Percentiles rank a stretch among this genome's conserved stretches.
phyloP scores from a whole-genome alignment of 2,888 invertebrate genomes.

The Xestia c-nigrum region DNA sequence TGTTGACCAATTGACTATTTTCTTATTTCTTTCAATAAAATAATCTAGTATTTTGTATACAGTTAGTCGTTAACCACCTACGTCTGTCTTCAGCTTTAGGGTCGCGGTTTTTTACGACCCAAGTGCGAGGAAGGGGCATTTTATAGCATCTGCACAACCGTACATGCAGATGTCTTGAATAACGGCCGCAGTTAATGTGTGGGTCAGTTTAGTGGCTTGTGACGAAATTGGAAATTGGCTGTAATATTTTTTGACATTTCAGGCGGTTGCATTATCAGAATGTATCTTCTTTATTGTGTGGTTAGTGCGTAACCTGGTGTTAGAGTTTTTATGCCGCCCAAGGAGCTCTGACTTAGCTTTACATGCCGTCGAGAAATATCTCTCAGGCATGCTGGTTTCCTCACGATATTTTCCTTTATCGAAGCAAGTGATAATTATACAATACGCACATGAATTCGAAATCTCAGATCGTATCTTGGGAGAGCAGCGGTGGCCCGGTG shows the following conservation, averaged over 20 bases:
- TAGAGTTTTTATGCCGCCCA: too few species aligned
- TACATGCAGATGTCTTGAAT: slow-evolving; percentile 51
- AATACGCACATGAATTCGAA: too few species aligned
- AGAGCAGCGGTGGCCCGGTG: too few species aligned
- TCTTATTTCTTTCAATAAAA: neutral
- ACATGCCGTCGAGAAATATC: too few species aligned
- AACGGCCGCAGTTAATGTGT: slow-evolving; percentile 21
- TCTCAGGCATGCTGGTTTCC: too few species aligned
- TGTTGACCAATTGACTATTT: neutral
- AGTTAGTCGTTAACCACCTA: neutral
- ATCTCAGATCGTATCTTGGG: too few species aligned
- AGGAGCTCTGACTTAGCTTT: too few species aligned
- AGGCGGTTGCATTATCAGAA: too few species aligned
- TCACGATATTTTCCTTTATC: too few species aligned
- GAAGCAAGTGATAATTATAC: too few species aligned
- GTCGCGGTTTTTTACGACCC: slow-evolving; percentile 34
- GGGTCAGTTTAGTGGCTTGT: slow-evolving; percentile 29
- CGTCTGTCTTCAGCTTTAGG: neutral
- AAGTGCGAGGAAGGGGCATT: slow-evolving; percentile 15
- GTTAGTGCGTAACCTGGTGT: too few species aligned
- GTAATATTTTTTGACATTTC: neutral
- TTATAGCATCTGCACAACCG: slow-evolving; percentile 28
- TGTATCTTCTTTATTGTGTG: too few species aligned
- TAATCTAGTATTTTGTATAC: neutral
- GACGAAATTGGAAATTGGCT: slow-evolving; percentile 17